phyloP scores from a whole-genome alignment of 2,888 invertebrate species.

The Ennomos erosarius region DNA sequence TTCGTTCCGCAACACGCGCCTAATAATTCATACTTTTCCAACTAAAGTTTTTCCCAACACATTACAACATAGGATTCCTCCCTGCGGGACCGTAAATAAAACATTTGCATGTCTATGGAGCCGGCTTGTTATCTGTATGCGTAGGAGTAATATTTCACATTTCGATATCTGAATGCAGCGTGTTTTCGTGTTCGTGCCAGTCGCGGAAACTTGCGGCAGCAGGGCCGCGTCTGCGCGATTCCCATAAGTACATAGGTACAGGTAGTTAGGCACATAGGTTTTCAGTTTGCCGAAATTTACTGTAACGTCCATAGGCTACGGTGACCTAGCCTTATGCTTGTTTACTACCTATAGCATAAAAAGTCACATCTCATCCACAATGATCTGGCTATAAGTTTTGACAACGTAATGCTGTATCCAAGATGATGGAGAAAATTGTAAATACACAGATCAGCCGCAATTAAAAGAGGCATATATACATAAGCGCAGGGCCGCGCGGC shows the following conservation, averaged over 20 bases:
- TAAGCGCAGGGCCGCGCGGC: background rate
- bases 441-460: too few species aligned
- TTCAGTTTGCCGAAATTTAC: constrained; percentile 30
- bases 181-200: constrained; percentile 61
- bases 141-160: constrained; percentile 64
- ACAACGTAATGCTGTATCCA: constrained; percentile 16
- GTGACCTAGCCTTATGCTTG: too few species aligned
- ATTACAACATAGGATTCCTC: constrained; percentile 50
- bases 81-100: constrained; percentile 57
- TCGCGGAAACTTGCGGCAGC: constrained; percentile 18
- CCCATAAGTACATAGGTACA: constrained; percentile 11
- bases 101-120: constrained; percentile 54
- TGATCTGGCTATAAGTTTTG: constrained; percentile 1
- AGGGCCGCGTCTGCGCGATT: background rate
- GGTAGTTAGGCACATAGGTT: too few species aligned
- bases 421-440: background rate
- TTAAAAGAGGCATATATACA: constrained; percentile 15
- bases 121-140: constrained; percentile 53
- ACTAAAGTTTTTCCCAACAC: constrained; percentile 44
- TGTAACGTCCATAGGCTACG: too few species aligned
- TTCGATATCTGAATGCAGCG: constrained; percentile 65
- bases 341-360: too few species aligned
- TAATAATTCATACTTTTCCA: constrained; percentile 30
- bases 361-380: constrained; percentile 3
- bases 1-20: constrained; percentile 22